A percentile compares a stretch with the other conserved stretches of the same genome.
Evolutionary conservation across 2,113 vertebrate genomes (phyloP).

Genomic region (Brienomyrus brachyistius): DNA sequence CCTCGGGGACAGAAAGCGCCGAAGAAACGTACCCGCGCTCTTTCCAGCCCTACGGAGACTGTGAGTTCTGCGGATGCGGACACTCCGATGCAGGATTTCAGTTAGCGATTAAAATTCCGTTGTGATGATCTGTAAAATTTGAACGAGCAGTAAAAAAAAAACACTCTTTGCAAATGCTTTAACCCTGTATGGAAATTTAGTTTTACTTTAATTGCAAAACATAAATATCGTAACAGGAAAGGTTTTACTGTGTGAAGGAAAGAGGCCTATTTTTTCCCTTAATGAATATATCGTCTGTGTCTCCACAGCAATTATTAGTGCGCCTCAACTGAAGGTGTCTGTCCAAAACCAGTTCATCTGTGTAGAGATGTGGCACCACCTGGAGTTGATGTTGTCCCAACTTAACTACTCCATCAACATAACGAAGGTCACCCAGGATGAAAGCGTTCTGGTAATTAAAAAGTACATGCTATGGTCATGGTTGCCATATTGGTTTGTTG

Average conservation of each 20-base stretch:
- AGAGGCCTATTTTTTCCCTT: neutral
- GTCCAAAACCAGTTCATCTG: neutral
- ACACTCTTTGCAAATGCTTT: neutral
- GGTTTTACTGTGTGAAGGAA: neutral
- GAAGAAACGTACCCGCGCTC: neutral
- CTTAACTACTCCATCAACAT: constrained; percentile 8
- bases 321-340: constrained; percentile 17
- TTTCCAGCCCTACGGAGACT: constrained; percentile 34
- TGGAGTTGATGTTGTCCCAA: neutral
- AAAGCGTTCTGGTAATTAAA: neutral
- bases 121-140: neutral
- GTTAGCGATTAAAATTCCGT: neutral
- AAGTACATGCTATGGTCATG: neutral
- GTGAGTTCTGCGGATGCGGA: constrained; percentile 16
- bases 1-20: neutral
- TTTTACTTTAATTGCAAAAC: neutral
- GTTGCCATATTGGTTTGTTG: neutral
- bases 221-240: neutral
- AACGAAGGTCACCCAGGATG: neutral
- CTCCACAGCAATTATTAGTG: constrained; percentile 30
- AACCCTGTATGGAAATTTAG: neutral
- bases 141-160: neutral
- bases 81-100: neutral
- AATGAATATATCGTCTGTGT: neutral
- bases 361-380: neutral